phyloP scores from a whole-genome alignment of 2,113 vertebrate species.

The Sorex araneus region DNA sequence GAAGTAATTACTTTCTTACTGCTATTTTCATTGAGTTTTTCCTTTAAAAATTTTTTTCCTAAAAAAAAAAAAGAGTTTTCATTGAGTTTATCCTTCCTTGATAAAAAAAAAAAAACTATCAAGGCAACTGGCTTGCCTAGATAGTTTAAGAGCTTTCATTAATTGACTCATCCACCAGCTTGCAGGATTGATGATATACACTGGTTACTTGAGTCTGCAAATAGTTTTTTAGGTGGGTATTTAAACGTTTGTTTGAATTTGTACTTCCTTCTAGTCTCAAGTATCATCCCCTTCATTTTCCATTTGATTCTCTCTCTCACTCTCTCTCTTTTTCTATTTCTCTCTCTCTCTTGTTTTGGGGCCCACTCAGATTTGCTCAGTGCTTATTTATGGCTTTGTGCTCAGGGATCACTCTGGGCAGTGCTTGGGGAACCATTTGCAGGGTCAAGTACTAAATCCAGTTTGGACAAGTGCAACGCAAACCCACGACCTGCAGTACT shows the following conservation, averaged over 20 bases:
- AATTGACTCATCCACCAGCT: neutral
- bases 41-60: constrained; percentile 27
- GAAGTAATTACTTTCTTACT: neutral
- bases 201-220: neutral
- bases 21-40: neutral
- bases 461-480: no score
- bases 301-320: neutral
- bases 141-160: neutral
- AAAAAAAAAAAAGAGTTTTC: no score
- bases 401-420: no score
- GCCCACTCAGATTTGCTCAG: no score
- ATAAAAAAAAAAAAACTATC: no score
- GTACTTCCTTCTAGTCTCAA: neutral
- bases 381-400: no score
- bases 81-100: no score
- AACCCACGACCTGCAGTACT: no score
- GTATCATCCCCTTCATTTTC: neutral
- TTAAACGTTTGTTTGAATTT: neutral
- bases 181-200: neutral
- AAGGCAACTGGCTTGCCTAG: neutral
- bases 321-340: no score
- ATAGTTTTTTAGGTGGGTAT: neutral
- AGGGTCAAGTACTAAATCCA: no score
- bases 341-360: no score
- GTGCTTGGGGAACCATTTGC: no score